phyloP scores from a whole-genome alignment of 2,888 invertebrate species.

The Torymus tubicola region DNA sequence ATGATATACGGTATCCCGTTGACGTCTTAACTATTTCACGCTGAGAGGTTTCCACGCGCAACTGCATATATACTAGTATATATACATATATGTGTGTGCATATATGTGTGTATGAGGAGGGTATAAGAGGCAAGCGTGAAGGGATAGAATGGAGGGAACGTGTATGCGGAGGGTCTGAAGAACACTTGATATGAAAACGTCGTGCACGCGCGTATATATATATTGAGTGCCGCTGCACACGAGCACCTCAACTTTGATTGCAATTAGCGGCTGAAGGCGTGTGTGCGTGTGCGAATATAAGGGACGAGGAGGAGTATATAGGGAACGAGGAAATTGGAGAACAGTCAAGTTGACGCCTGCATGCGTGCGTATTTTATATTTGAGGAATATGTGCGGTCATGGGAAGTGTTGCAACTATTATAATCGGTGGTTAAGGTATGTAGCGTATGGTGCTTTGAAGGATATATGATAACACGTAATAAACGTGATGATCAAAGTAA shows the following conservation, averaged over 20 bases:
- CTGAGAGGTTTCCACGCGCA: background rate
- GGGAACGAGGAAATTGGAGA: background rate
- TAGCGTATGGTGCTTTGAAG: too few relatives aligned
- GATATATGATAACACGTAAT: too few relatives aligned
- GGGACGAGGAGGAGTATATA: background rate
- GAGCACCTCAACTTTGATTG: slow-evolving; percentile 34
- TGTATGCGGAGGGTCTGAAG: slow-evolving; percentile 6
- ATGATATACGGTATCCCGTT: background rate
- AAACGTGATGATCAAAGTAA: too few relatives aligned
- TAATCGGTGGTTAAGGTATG: too few relatives aligned
- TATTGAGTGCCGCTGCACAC: slow-evolving; percentile 20
- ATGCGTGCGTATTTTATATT: too few relatives aligned
- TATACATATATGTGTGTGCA: too few relatives aligned
- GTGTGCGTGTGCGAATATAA: slow-evolving; percentile 10
- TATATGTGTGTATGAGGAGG: background rate
- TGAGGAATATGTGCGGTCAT: too few relatives aligned
- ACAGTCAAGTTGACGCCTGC: background rate
- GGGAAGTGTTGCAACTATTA: too few relatives aligned
- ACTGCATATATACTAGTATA: background rate
- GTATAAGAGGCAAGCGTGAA: too few relatives aligned
- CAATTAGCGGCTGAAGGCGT: slow-evolving; percentile 24
- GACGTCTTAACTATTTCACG: slow-evolving; percentile 12
- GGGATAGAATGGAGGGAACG: too few relatives aligned
- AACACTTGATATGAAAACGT: slow-evolving; percentile 41
- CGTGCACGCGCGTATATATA: background rate